Percentiles rank a stretch among this genome's conserved stretches.
Evolutionary conservation across 2,888 invertebrate species (phyloP).

Genomic region (Hyalella azteca): DNA sequence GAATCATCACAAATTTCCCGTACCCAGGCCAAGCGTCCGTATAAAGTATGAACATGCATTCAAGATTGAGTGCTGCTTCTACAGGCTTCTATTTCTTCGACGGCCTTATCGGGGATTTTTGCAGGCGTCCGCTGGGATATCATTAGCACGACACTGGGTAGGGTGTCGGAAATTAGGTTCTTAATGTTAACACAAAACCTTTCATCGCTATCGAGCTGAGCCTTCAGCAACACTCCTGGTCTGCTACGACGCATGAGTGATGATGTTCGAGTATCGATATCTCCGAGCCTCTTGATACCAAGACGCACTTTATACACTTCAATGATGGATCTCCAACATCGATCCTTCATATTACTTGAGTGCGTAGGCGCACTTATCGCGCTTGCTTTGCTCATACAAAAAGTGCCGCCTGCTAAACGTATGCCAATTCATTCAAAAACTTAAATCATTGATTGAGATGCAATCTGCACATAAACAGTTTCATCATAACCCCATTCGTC

Average conservation of each 20-base stretch:
- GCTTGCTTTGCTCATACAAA: neutral
- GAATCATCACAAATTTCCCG: no score
- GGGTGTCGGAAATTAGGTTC: slow-evolving; percentile 30
- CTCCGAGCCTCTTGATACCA: neutral
- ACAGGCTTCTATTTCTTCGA: neutral
- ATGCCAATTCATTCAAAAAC: no score
- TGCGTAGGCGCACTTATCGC: slow-evolving; percentile 7
- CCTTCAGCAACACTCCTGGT: slow-evolving; percentile 3
- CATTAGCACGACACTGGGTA: neutral
- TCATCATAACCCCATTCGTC: no score
- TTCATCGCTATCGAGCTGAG: neutral
- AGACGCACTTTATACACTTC: neutral
- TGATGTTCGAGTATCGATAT: slow-evolving; percentile 7
- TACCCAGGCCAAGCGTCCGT: no score
- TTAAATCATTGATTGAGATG: no score
- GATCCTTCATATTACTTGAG: slow-evolving; percentile 12
- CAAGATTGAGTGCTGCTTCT: neutral
- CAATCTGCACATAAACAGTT: no score
- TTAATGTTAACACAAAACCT: slow-evolving; percentile 22
- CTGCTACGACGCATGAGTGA: neutral
- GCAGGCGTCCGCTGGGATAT: slow-evolving; percentile 17
- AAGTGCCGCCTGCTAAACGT: neutral
- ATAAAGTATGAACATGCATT: no score
- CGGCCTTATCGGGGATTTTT: neutral
- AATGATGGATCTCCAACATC: slow-evolving; percentile 17